Percentiles rank a stretch among this genome's conserved stretches.
phyloP scores from a whole-genome alignment of 2,888 invertebrate species.

The Caradrina kadenii region DNA sequence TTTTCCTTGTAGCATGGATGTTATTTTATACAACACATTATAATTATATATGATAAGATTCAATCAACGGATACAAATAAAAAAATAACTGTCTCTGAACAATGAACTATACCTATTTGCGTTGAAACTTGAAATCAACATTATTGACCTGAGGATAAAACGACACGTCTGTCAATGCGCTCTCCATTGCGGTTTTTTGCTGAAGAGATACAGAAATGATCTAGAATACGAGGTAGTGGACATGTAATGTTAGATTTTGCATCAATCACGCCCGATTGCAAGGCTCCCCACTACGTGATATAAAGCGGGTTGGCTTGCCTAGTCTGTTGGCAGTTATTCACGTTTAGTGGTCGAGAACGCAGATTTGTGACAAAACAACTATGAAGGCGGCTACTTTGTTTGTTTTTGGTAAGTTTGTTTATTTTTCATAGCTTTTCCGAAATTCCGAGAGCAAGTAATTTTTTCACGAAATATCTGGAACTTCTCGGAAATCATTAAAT shows the following conservation, averaged over 20 bases:
- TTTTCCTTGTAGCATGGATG: slow-evolving; percentile 10
- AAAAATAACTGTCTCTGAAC: slow-evolving; percentile 49
- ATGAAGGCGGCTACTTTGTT: slow-evolving; percentile 82
- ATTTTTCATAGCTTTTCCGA: neutral
- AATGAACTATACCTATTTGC: slow-evolving; percentile 52
- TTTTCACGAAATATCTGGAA: neutral
- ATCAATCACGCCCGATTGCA: slow-evolving; percentile 44
- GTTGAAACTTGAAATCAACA: slow-evolving; percentile 16
- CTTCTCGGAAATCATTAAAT: neutral
- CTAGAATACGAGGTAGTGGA: slow-evolving; percentile 48
- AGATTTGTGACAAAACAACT: slow-evolving; percentile 65
- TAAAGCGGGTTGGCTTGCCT: slow-evolving; percentile 71
- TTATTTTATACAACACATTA: neutral
- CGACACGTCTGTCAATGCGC: slow-evolving; percentile 20
- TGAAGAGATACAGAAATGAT: neutral
- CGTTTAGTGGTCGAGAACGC: slow-evolving; percentile 67
- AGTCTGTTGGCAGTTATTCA: slow-evolving; percentile 71
- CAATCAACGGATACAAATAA: slow-evolving; percentile 33
- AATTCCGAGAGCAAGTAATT: neutral
- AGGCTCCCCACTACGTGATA: slow-evolving; percentile 72
- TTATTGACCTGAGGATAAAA: slow-evolving; percentile 31
- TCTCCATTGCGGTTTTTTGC: slow-evolving; percentile 50
- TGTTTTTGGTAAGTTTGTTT: slow-evolving; percentile 80
- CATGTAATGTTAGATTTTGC: slow-evolving; percentile 26
- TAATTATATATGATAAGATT: slow-evolving; percentile 7